Evolutionary conservation across 2,888 invertebrate species (phyloP), one percentile per base, ranked within the genome.

Genomic region (Augochlorella aurata): DNA sequence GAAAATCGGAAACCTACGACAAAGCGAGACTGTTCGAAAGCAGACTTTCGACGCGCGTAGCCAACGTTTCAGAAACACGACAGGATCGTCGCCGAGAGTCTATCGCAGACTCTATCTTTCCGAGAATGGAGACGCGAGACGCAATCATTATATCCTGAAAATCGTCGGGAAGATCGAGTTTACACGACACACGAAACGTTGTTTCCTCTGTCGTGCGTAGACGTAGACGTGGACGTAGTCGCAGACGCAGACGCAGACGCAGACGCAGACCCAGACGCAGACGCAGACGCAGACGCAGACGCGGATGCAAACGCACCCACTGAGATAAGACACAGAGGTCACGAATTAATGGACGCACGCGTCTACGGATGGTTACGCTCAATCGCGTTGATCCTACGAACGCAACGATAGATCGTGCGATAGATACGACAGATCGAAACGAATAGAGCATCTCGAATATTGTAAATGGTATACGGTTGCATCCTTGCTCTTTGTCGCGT

Each of bases 121-220:
- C 52, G 80, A 82, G 88, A 89, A 87, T 88, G 89, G 90, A 90
- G 90, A 89, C 86, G 81, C 73, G 83, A 84, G 90, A 87, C 85
- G 88, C 89, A 68, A 81, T 74, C 72, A 77, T 82, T 86, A 87
- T 91, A 87, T 91, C 88, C 88, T 81, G 73, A 65, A 89, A 90
- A 89, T 90, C 83, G 75, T 81, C 86, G 65, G 54, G 80, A 61
- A 87, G 85, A 82, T 91, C 91, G 82, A 85, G 82, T 90, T 87
- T 82, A 77, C 81, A 79, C 86, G 90, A 89, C 89, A 92, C 85
- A 81, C 87, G 91, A 92, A 86, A 89, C 90, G 89, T 87, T 86
- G 79, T 89, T 89, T 88, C 88, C 88, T 87, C 87, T 85, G 61
- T 69, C 74, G 67, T 49, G 66, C 65, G 72, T 66, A 67, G 52